phyloP scores from a whole-genome alignment of 2,113 vertebrate species.

The Istiophorus platypterus region DNA sequence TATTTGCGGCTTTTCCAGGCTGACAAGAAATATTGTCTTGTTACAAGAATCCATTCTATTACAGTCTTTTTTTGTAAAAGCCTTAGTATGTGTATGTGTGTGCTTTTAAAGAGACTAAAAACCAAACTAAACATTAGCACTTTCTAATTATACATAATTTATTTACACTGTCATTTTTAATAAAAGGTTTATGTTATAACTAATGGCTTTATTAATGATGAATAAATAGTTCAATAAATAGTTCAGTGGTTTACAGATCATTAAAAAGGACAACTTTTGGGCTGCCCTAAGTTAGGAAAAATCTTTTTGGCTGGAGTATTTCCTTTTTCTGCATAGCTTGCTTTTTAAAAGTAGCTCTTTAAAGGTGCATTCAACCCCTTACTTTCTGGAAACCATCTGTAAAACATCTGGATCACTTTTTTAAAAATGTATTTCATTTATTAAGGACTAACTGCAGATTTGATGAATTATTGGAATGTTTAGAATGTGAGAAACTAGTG shows the following conservation, averaged over 20 bases:
- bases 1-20: slow-evolving; percentile 23
- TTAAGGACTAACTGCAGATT: not conserved
- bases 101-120: not conserved
- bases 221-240: not conserved
- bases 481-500: not conserved
- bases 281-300: not conserved
- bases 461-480: not conserved
- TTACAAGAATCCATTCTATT: slow-evolving; percentile 24
- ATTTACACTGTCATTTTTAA: not conserved
- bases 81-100: not conserved
- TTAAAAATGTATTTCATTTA: not conserved
- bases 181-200: not conserved
- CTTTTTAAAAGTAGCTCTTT: not conserved
- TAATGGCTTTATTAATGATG: not conserved
- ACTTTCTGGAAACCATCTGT: not conserved
- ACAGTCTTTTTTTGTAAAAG: not conserved
- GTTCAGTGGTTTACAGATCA: not conserved
- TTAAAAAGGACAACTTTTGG: not conserved
- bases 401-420: not conserved
- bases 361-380: not conserved
- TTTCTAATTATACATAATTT: not conserved
- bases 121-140: not conserved
- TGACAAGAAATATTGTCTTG: slow-evolving; percentile 13
- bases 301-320: not conserved
- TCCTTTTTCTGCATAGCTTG: too few species aligned